These are phyloP conservation scores for Syrmaticus mikado DNA, from an alignment of 2,113 vertebrate genomes.

Conservation along the genomic window DNA sequence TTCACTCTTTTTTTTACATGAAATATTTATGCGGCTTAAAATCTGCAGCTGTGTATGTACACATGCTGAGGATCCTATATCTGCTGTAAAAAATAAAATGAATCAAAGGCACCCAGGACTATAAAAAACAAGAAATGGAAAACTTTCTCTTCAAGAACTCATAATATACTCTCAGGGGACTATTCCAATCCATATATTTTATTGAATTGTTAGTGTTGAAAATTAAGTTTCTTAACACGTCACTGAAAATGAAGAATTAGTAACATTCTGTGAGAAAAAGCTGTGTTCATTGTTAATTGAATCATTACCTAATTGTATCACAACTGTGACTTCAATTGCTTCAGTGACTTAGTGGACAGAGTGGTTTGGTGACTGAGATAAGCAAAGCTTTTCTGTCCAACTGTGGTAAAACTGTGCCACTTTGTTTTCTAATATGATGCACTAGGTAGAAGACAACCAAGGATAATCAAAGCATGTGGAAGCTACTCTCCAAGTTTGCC, in stretches of 20 bases:
- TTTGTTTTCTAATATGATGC: background rate
- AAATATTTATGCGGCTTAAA: slow-evolving; percentile 49
- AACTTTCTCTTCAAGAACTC: background rate
- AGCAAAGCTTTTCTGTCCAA: background rate
- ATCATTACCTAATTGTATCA: background rate
- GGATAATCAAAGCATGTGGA: background rate
- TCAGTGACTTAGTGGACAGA: background rate
- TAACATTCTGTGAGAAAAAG: background rate
- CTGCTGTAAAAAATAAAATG: slow-evolving; percentile 29
- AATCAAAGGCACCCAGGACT: background rate
- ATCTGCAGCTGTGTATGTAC: slow-evolving; percentile 16
- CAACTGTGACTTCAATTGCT: background rate
- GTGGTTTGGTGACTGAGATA: background rate
- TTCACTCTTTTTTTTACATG: slow-evolving; percentile 27
- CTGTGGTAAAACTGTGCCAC: background rate
- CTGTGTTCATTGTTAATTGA: background rate
- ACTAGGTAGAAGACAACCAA: background rate
- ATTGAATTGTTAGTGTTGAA: background rate
- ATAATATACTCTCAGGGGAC: background rate
- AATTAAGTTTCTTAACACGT: background rate
- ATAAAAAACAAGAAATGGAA: background rate
- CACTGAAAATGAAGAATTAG: background rate
- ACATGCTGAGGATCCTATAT: background rate
- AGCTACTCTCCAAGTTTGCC: background rate
- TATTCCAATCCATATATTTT: background rate